These are phyloP conservation scores for Oreotrochilus melanogaster DNA, from an alignment of 2,113 vertebrate species.

Conservation along the genomic window DNA sequence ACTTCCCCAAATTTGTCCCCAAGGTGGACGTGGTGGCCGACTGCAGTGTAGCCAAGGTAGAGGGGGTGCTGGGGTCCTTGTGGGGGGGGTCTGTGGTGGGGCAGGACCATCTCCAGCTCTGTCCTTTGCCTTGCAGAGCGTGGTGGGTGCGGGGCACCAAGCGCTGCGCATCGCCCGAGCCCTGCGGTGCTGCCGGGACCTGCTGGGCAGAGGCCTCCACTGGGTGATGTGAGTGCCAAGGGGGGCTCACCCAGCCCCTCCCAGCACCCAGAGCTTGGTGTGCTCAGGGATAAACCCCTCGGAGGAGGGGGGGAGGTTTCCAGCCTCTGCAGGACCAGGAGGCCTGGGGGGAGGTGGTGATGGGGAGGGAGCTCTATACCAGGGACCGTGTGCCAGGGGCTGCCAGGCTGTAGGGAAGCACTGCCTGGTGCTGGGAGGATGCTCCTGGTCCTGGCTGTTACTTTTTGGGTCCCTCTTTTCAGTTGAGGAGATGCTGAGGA, in stretches of 20 bases:
- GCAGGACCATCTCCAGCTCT: rapidly evolving
- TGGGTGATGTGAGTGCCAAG: slow-evolving; percentile 83
- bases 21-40: slow-evolving; percentile 88
- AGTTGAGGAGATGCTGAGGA: background rate
- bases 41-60: slow-evolving; percentile 87
- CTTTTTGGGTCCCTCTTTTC: background rate
- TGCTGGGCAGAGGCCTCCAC: slow-evolving; percentile 86
- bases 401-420: rapidly evolving
- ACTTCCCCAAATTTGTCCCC: slow-evolving; percentile 79
- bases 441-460: background rate
- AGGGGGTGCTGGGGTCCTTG: rapidly evolving
- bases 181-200: slow-evolving; percentile 78
- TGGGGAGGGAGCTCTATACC: rapidly evolving
- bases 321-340: rapidly evolving
- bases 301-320: background rate
- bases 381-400: background rate
- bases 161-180: slow-evolving; percentile 79
- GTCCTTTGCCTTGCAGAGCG: slow-evolving; percentile 72
- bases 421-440: rapidly evolving
- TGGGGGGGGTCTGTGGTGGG: rapidly evolving
- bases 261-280: rapidly evolving
- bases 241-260: background rate
- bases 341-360: background rate
- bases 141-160: slow-evolving; percentile 85
- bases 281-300: rapidly evolving